These are phyloP conservation scores for Aspidoscelis tigris DNA, from an alignment of 2,113 vertebrate genomes.

Conservation along the genomic window DNA sequence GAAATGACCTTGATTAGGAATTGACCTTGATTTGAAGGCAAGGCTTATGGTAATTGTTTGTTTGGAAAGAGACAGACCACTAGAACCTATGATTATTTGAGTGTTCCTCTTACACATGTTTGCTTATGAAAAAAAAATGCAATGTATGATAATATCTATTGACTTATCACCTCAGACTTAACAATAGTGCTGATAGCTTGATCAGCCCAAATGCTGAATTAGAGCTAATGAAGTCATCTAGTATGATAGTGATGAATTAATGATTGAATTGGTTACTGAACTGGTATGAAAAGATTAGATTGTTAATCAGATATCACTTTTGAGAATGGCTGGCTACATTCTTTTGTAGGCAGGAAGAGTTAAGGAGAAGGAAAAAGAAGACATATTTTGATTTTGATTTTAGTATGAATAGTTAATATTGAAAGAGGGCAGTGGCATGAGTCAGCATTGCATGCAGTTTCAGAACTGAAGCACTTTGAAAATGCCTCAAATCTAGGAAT, in stretches of 20 bases:
- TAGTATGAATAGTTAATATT: neutral
- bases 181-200: neutral
- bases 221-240: neutral
- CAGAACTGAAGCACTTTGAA: neutral
- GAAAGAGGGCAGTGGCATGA: neutral
- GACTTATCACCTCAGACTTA: neutral
- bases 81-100: neutral
- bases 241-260: neutral
- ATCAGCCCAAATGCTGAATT: neutral
- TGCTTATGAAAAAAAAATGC: too few relatives aligned
- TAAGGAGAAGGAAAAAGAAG: neutral
- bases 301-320: neutral
- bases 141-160: neutral
- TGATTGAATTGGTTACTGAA: constrained; percentile 2
- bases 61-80: too few relatives aligned
- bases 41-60: too few relatives aligned
- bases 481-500: neutral
- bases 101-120: too few relatives aligned
- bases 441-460: constrained; percentile 1
- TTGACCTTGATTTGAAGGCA: too few relatives aligned
- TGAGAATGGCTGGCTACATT: neutral
- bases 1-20: too few relatives aligned
- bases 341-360: neutral
- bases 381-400: neutral
- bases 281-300: neutral